Conservation (phyloP, 1,140 invertebrate genomes). For the Globodera ellingtonae region DNA sequence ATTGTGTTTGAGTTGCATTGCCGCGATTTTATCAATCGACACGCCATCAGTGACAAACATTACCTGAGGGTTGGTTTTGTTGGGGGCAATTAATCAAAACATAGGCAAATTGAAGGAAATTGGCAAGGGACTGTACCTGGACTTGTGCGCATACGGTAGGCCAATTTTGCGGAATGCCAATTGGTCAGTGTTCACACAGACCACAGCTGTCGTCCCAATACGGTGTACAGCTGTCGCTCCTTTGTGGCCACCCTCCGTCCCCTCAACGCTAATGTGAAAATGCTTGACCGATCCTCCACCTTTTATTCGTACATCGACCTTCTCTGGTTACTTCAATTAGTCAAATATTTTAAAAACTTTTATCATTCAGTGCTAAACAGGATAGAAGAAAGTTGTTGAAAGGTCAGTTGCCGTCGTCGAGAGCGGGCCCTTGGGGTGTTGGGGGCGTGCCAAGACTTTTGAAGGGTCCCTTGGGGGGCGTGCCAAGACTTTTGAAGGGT, state of each 20-base stretch:
- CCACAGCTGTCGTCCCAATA: slow-evolving; percentile 61
- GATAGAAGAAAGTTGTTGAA: slow-evolving; percentile 59
- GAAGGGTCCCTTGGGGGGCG: no score
- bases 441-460: no score
- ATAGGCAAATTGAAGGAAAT: slow-evolving; percentile 53
- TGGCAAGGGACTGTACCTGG: slow-evolving; percentile 64
- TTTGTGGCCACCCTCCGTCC: slow-evolving; percentile 55
- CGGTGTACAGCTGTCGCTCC: slow-evolving; percentile 52
- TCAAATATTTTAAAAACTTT: slow-evolving; percentile 20
- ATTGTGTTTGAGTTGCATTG: slow-evolving; percentile 62
- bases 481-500: no score
- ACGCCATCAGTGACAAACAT: slow-evolving; percentile 59
- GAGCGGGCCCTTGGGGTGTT: no score
- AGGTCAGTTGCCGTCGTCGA: slow-evolving; percentile 31
- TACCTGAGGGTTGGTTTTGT: slow-evolving; percentile 50
- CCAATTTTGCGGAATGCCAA: not conserved
- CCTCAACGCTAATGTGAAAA: slow-evolving; percentile 47
- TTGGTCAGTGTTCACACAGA: slow-evolving; percentile 31
- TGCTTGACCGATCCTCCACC: slow-evolving; percentile 48
- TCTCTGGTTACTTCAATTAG: slow-evolving; percentile 38
- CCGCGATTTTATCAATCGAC: slow-evolving; percentile 64
- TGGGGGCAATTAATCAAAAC: not conserved
- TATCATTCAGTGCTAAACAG: slow-evolving; percentile 50
- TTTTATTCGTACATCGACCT: slow-evolving; percentile 64
- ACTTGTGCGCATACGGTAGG: slow-evolving; percentile 59